These are phyloP conservation scores for Arrhamphus sclerolepis DNA, from an alignment of 2,797 vertebrate genomes.

Conservation along the genomic window DNA sequence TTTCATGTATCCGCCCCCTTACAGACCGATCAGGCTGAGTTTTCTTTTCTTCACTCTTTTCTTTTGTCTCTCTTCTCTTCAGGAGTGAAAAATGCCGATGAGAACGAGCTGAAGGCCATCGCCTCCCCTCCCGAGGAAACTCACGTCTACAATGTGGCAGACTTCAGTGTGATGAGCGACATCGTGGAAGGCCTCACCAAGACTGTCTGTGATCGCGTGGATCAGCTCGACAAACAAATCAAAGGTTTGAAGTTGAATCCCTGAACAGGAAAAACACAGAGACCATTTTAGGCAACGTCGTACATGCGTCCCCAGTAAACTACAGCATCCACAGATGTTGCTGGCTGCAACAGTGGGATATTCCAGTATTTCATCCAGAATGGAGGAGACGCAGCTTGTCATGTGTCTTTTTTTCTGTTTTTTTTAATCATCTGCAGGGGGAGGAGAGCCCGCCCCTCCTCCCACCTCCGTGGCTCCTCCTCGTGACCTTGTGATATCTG, in stretches of 20 bases:
- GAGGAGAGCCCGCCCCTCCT: slow-evolving; percentile 20
- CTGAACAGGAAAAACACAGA: neutral
- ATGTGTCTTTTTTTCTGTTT: neutral
- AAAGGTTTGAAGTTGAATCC: slow-evolving; percentile 76
- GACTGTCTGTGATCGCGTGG: slow-evolving; percentile 89
- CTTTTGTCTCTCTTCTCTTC: neutral
- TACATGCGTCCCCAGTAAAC: no score
- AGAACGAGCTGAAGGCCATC: slow-evolving; percentile 91
- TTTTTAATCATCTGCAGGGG: slow-evolving; percentile 9
- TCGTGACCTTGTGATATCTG: slow-evolving; percentile 86
- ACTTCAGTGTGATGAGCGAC: slow-evolving; percentile 93
- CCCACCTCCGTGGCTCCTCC: slow-evolving; percentile 77
- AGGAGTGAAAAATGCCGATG: slow-evolving; percentile 97
- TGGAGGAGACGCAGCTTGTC: neutral
- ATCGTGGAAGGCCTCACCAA: slow-evolving; percentile 92
- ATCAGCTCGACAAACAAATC: slow-evolving; percentile 87
- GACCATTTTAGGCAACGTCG: neutral
- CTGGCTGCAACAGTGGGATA: neutral
- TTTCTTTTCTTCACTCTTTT: neutral
- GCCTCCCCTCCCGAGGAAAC: slow-evolving; percentile 90
- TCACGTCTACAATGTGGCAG: slow-evolving; percentile 94
- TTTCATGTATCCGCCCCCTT: slow-evolving; percentile 3
- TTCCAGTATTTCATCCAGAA: neutral
- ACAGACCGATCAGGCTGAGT: neutral
- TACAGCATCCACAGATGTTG: no score